Evolutionary conservation across 2,888 invertebrate species (phyloP).

Genomic region (Leuctra nigra): DNA sequence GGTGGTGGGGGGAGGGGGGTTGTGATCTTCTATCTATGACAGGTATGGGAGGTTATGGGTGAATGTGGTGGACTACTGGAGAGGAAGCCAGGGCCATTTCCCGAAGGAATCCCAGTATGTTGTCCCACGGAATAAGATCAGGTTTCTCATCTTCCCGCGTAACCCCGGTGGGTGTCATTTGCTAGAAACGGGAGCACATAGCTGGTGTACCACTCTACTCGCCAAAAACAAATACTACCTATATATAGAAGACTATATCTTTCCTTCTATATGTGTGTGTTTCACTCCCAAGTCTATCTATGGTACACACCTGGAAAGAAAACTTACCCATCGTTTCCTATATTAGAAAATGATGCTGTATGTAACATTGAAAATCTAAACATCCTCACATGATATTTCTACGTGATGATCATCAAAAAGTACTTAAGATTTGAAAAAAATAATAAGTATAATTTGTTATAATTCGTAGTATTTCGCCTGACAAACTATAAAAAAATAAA

Average conservation of each 20-base stretch:
- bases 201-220: background rate
- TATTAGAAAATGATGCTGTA: no score
- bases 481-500: no score
- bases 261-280: no score
- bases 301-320: no score
- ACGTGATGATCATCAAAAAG: no score
- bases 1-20: background rate
- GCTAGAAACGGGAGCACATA: background rate
- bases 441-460: no score
- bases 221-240: background rate
- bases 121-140: slow-evolving; percentile 15
- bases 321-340: no score
- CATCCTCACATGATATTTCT: no score
- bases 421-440: no score
- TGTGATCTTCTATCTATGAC: slow-evolving; percentile 13
- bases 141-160: slow-evolving; percentile 13
- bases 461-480: no score
- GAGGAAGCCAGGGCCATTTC: background rate
- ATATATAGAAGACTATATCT: background rate
- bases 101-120: slow-evolving; percentile 14
- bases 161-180: slow-evolving; percentile 10
- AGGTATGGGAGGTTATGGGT: slow-evolving; percentile 3
- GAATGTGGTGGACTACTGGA: background rate
- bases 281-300: no score
- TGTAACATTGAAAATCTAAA: no score